Conservation (phyloP, 2,888 invertebrate genomes). For the Troides helena region DNA sequence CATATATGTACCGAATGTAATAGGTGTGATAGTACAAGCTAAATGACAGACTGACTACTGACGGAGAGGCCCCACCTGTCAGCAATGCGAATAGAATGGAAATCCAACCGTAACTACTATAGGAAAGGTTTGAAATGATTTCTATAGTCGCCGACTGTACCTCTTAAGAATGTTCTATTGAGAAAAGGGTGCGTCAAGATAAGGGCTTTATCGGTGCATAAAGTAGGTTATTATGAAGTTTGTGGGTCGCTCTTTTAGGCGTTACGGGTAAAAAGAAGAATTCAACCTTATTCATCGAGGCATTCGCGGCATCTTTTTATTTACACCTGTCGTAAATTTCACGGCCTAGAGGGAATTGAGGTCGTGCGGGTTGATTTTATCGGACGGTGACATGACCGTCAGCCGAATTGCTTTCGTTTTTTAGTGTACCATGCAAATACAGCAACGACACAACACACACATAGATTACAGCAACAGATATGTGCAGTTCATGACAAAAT, state of each 20-base stretch:
- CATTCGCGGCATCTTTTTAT: conserved; percentile 61
- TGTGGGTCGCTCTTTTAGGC: conserved; percentile 48
- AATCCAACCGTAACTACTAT: conserved; percentile 47
- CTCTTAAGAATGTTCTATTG: conserved; percentile 65
- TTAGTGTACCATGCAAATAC: conserved; percentile 7
- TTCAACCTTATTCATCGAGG: conserved; percentile 50
- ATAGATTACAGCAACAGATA: not conserved
- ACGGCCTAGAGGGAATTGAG: conserved; percentile 40
- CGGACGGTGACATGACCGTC: conserved; percentile 19
- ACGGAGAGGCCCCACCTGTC: conserved; percentile 62
- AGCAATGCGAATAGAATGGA: conserved; percentile 46
- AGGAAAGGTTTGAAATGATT: conserved; percentile 47
- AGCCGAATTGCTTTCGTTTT: conserved; percentile 3
- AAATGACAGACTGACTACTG: conserved; percentile 47
- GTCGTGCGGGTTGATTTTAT: conserved; percentile 31
- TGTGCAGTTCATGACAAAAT: not conserved
- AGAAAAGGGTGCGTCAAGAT: conserved; percentile 69
- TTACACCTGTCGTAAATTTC: conserved; percentile 64
- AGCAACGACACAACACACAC: not conserved
- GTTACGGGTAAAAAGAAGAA: conserved; percentile 48
- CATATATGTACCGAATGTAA: too few species aligned
- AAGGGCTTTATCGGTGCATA: conserved; percentile 73
- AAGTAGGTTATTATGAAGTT: conserved; percentile 74
- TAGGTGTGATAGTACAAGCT: not conserved
- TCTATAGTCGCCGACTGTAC: conserved; percentile 46